phyloP scores from a whole-genome alignment of 2,113 vertebrate species.

The Elaphurus davidianus region DNA sequence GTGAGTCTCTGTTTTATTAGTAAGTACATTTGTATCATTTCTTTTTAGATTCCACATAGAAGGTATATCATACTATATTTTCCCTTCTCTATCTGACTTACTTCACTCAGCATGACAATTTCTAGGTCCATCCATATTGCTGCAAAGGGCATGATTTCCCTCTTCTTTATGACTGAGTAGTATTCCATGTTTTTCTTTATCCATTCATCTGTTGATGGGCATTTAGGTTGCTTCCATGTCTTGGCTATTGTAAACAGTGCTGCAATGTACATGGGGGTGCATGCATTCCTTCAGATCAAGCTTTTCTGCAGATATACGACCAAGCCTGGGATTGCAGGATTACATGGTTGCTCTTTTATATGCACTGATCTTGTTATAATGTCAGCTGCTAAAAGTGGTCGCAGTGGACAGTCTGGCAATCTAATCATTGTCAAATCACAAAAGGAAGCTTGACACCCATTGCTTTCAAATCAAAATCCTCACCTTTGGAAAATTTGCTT shows the following conservation, averaged over 20 bases:
- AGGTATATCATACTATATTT: not conserved
- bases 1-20: not conserved
- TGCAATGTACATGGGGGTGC: not conserved
- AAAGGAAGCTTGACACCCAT: not conserved
- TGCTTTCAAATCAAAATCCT: not conserved
- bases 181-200: not conserved
- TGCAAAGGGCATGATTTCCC: not conserved
- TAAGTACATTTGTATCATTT: not conserved
- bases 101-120: not conserved
- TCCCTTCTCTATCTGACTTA: not conserved
- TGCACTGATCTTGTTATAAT: not conserved
- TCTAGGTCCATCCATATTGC: not conserved
- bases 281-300: not conserved
- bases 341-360: not conserved
- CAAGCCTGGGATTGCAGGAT: not conserved
- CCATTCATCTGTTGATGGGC: not conserved
- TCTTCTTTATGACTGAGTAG: not conserved
- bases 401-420: not conserved
- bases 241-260: not conserved
- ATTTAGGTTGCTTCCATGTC: not conserved
- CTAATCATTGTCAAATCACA: not conserved
- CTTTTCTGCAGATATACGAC: not conserved
- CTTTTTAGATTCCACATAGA: not conserved
- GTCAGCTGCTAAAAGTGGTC: not conserved
- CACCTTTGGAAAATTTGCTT: not conserved